Percentiles rank a stretch among this genome's conserved stretches.
Conservation (phyloP, 1,140 invertebrate species). For the Brachystomella parvula region DNA sequence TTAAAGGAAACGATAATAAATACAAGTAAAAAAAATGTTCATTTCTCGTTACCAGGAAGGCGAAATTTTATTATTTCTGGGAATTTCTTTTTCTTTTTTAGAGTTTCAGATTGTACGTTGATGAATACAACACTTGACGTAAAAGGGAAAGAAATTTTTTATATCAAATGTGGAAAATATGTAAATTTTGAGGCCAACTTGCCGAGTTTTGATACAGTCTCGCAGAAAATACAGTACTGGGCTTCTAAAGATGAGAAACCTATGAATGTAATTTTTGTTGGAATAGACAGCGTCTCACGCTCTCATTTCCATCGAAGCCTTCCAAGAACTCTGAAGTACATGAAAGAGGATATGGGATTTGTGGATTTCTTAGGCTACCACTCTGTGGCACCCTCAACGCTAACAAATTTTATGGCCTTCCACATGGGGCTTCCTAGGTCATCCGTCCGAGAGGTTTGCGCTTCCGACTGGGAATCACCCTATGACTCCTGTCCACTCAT, state of each 20-base stretch:
- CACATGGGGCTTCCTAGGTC: neutral
- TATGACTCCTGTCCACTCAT: slow-evolving; percentile 42
- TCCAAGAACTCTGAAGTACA: neutral
- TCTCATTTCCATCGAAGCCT: slow-evolving; percentile 10
- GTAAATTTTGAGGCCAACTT: slow-evolving; percentile 13
- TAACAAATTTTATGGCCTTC: slow-evolving; percentile 6
- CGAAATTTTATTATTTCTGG: too few species aligned
- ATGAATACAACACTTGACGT: too few species aligned
- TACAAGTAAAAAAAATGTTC: too few species aligned
- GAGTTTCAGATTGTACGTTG: too few species aligned
- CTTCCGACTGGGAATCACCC: slow-evolving; percentile 34
- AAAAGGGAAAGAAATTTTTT: neutral
- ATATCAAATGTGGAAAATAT: neutral
- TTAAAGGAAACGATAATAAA: too few species aligned
- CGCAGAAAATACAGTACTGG: slow-evolving; percentile 19
- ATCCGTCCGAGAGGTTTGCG: slow-evolving; percentile 13
- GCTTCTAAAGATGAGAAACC: neutral
- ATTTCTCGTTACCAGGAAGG: too few species aligned
- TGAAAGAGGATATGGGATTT: slow-evolving; percentile 6
- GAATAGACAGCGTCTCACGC: slow-evolving; percentile 10
- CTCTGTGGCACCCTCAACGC: neutral
- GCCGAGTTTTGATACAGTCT: neutral
- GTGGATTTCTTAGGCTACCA: slow-evolving; percentile 14
- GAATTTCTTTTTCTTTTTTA: too few species aligned
- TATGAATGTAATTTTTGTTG: slow-evolving; percentile 11